phyloP scores from a whole-genome alignment of 2,113 vertebrate species.

The Paradisaea rubra region DNA sequence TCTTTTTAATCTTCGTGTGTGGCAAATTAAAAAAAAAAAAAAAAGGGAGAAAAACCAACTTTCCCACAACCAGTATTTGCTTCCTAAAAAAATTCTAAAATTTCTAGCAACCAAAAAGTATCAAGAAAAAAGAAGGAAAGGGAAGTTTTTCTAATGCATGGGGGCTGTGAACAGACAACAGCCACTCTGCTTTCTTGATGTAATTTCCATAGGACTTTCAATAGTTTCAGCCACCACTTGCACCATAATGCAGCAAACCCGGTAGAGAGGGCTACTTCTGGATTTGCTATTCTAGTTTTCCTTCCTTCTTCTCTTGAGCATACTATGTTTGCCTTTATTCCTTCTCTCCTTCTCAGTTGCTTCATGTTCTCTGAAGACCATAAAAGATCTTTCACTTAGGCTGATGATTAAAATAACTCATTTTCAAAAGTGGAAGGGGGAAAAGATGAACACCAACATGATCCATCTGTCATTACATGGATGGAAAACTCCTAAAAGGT shows the following conservation, averaged over 20 bases:
- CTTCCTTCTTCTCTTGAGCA: neutral
- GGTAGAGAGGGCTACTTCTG: neutral
- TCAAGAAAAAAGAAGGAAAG: neutral
- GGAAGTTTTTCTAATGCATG: neutral
- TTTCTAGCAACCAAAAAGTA: neutral
- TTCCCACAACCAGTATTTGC: neutral
- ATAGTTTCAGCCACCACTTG: neutral
- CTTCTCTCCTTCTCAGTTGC: neutral
- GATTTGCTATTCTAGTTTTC: neutral
- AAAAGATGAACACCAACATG: neutral
- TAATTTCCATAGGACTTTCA: neutral
- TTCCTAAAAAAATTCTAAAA: neutral
- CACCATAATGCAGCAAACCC: neutral
- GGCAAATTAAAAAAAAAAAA: neutral
- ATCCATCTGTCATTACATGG: neutral
- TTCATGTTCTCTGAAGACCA: neutral
- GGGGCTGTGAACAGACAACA: neutral
- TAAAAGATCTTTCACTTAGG: neutral
- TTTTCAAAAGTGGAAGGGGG: neutral
- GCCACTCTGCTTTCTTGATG: neutral
- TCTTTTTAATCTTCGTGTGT: neutral
- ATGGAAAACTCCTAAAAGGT: neutral
- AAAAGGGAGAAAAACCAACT: too few relatives aligned
- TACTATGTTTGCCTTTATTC: neutral
- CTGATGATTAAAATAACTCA: neutral